Evolutionary conservation across 2,888 invertebrate genomes (phyloP), one percentile per base, ranked within the genome.

Genomic region (Phortica okadai): DNA sequence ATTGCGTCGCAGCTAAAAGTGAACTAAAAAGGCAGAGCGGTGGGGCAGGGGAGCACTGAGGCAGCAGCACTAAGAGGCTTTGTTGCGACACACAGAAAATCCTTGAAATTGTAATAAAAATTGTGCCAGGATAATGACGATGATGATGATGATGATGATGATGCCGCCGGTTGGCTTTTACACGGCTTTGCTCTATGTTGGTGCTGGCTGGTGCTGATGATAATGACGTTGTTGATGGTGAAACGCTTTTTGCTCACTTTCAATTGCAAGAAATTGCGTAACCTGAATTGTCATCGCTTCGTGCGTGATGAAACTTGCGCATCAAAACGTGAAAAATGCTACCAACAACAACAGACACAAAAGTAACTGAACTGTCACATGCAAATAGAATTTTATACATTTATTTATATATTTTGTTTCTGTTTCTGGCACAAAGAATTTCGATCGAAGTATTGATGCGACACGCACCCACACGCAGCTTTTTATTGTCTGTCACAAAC

Each of bases 31-130:
- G 33, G 33, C 33, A 5, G 33, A 2, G 33, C 0, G 33, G 56
- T 10, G n/a, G 11, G 25, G 62, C 62, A 62, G 21, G 25, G 16
- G 21, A 6, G 21, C 21, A 62, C 6, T 3, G 21, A 62, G 4
- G 62, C 21, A 33, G 33, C 2, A 33, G 33, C 33, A 33, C 33
- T 33, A 33, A 33, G 33, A 33, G 33, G 33, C 33, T 33, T 33
- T 33, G 33, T 33, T 33, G 33, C 3, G 33, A 33, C 33, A 33
- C 33, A 33, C 33, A 33, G n/a, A n/a, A 69, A 69, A 69, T 11
- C 69, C 69, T 69, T 69, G 69, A 50, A 69, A 45, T 4, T 45
- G 50, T 69, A 69, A 69, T 69, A 69, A 67, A 50, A 69, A 11
- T 6, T 69, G 69, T 8, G 45, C 45, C n/a, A 45, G 14, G n/a